Percentiles rank a stretch among this genome's conserved stretches.
These are phyloP conservation scores for Falcunculus frontatus DNA, from an alignment of 2,113 vertebrate genomes.

Conservation along the genomic window DNA sequence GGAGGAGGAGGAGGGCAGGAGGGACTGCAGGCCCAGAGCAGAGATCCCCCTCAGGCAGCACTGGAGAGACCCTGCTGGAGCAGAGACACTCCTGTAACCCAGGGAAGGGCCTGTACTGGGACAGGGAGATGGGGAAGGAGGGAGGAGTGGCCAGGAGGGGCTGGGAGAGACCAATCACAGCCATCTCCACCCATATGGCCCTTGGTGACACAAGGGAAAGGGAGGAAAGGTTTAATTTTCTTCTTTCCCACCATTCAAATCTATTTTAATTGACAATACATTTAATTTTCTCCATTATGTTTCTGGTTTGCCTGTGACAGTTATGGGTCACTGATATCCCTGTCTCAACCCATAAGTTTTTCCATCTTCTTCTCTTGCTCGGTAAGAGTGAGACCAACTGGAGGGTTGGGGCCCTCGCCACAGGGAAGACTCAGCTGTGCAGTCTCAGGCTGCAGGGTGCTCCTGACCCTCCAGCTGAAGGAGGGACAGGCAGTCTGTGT, in stretches of 20 bases:
- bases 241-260: not conserved
- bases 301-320: not conserved
- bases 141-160: rapidly evolving
- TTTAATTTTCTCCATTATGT: not conserved
- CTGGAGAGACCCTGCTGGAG: not conserved
- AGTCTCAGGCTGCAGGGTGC: not conserved
- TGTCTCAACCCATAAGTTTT: rapidly evolving
- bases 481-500: not conserved
- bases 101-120: not conserved
- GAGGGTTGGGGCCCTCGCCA: not conserved
- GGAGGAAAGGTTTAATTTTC: not conserved
- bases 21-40: not conserved
- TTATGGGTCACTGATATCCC: not conserved
- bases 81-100: not conserved
- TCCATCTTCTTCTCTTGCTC: not conserved
- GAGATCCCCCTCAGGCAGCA: not conserved
- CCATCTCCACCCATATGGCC: rapidly evolving
- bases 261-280: not conserved
- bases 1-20: not conserved
- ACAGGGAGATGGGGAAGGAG: not conserved
- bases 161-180: rapidly evolving
- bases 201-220: rapidly evolving
- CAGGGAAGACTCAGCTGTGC: not conserved
- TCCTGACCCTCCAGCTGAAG: not conserved
- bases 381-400: not conserved